phyloP scores from a whole-genome alignment of 2,888 invertebrate species.

The Drosophila parthenogenetica region DNA sequence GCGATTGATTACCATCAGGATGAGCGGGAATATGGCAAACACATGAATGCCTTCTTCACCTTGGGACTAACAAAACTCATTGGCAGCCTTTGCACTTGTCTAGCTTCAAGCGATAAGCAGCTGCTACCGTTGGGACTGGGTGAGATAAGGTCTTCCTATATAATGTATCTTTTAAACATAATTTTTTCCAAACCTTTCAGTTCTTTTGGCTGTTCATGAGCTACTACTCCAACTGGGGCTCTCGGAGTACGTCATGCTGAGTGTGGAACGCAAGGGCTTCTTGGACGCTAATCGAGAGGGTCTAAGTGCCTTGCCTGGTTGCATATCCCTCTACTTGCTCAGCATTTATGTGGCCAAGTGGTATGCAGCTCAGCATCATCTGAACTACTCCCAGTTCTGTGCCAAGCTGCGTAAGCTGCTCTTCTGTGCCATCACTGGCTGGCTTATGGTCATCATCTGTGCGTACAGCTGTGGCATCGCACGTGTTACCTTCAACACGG shows the following conservation, averaged over 20 bases:
- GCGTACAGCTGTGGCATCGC: slow-evolving; percentile 88
- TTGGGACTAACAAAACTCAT: slow-evolving; percentile 92
- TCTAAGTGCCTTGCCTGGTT: slow-evolving; percentile 93
- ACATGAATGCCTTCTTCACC: slow-evolving; percentile 99
- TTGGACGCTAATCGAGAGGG: slow-evolving; percentile 96
- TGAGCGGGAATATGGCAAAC: slow-evolving; percentile 96
- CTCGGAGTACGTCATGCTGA: slow-evolving; percentile 89
- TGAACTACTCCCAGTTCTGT: slow-evolving; percentile 63
- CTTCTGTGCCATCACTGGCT: slow-evolving; percentile 80
- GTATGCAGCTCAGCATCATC: slow-evolving; percentile 84
- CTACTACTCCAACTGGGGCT: slow-evolving; percentile 87
- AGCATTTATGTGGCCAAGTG: slow-evolving; percentile 88
- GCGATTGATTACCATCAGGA: slow-evolving; percentile 93
- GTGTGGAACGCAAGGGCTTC: slow-evolving; percentile 87
- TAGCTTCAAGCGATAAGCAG: slow-evolving; percentile 55
- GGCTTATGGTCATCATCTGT: slow-evolving; percentile 85
- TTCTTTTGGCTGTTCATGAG: slow-evolving; percentile 89
- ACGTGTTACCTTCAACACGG: slow-evolving; percentile 92
- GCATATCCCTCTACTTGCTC: slow-evolving; percentile 92
- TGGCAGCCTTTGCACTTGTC: slow-evolving; percentile 86
- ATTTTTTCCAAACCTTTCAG: slow-evolving; percentile 66
- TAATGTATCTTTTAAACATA: neutral
- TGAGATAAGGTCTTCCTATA: slow-evolving; percentile 36
- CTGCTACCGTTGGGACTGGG: slow-evolving; percentile 85
- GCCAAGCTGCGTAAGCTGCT: slow-evolving; percentile 70